phyloP scores from a whole-genome alignment of 2,113 vertebrate genomes.

The Hiodon alosoides region DNA sequence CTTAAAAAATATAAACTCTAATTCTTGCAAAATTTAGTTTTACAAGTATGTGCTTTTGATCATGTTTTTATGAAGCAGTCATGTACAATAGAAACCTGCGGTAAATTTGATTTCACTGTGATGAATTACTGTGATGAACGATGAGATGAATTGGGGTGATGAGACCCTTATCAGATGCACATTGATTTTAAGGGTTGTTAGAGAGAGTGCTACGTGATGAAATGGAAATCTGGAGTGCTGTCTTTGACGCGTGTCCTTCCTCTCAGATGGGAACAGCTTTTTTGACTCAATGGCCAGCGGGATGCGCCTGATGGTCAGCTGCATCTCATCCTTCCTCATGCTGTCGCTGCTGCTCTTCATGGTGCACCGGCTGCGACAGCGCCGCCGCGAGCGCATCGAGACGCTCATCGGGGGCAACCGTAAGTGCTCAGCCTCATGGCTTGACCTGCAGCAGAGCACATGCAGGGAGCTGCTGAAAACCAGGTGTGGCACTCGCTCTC shows the following conservation, averaged over 20 bases:
- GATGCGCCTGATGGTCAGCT: slow-evolving; percentile 95
- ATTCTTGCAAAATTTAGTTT: too few species aligned
- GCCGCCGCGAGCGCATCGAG: slow-evolving; percentile 89
- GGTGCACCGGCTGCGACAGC: slow-evolving; percentile 91
- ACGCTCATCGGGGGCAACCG: slow-evolving; percentile 91
- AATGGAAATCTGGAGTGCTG: too few species aligned
- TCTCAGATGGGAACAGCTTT: slow-evolving; percentile 84
- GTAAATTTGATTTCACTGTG: too few species aligned
- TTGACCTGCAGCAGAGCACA: neutral
- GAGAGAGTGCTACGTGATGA: too few species aligned
- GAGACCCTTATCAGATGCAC: too few species aligned
- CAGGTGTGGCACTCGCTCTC: neutral
- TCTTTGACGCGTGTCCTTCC: neutral
- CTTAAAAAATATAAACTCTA: too few species aligned
- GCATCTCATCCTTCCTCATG: slow-evolving; percentile 97
- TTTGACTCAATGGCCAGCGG: slow-evolving; percentile 98
- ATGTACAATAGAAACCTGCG: too few species aligned
- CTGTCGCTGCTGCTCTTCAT: slow-evolving; percentile 96
- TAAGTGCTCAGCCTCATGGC: slow-evolving; percentile 53
- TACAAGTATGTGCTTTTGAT: too few species aligned
- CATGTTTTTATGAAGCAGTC: too few species aligned
- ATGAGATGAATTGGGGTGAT: too few species aligned
- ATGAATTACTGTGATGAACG: too few species aligned
- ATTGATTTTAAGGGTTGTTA: too few species aligned
- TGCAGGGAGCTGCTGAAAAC: neutral